Conservation (phyloP, 2,888 invertebrate genomes). For the Dasysyrphus albostriatus region DNA sequence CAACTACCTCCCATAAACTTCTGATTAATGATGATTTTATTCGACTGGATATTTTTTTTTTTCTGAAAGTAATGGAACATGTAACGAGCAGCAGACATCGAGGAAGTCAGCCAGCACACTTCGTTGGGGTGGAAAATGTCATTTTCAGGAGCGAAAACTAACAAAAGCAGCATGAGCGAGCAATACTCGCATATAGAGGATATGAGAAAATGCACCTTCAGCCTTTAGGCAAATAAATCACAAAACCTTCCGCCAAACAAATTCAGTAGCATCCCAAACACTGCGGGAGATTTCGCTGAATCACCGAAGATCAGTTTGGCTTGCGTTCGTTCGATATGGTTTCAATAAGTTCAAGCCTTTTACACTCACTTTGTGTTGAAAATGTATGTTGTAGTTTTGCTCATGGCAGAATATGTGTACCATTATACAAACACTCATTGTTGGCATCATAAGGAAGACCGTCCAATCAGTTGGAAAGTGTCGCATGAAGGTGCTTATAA, state of each 20-base stretch:
- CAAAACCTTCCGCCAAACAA: constrained; percentile 17
- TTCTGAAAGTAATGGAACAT: constrained; percentile 53
- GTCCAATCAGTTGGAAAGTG: neutral
- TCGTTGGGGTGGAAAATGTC: constrained; percentile 70
- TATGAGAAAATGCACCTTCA: neutral
- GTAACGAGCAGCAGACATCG: constrained; percentile 44
- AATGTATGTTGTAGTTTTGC: neutral
- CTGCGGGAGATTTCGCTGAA: constrained; percentile 4
- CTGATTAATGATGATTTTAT: constrained; percentile 76
- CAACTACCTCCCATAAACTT: constrained; percentile 59
- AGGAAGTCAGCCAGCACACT: constrained; percentile 60
- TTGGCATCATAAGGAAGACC: neutral
- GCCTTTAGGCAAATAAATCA: constrained; percentile 9
- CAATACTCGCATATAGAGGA: neutral
- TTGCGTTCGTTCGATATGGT: constrained; percentile 3
- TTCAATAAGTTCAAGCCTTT: constrained; percentile 16
- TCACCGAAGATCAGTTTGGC: constrained; percentile 28
- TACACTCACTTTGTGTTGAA: constrained; percentile 27
- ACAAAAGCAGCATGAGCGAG: constrained; percentile 24
- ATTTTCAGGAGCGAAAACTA: constrained; percentile 67
- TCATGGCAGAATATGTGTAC: constrained; percentile 5
- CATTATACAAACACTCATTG: constrained; percentile 20
- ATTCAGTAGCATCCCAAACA: neutral
- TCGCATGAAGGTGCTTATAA: neutral
- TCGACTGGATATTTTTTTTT: constrained; percentile 55